A percentile compares a stretch with the other conserved stretches of the same genome.
These are phyloP conservation scores for Hormiphora californensis DNA, from an alignment of 37 sponge, comb jelly and placozoan species.

Conservation along the genomic window DNA sequence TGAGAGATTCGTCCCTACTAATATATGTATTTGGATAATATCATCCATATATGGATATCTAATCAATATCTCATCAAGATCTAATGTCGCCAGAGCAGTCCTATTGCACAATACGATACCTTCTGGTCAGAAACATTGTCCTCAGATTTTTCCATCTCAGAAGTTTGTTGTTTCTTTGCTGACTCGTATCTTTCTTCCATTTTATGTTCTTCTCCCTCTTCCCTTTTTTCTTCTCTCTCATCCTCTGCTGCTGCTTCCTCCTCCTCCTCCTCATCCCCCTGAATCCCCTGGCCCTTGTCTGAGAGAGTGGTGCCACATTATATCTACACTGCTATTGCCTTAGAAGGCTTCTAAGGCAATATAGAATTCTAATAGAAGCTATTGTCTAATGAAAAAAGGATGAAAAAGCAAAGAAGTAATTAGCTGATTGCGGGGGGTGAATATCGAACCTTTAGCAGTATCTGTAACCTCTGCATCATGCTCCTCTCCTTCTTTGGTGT, in stretches of 20 bases:
- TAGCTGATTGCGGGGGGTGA: too few relatives aligned
- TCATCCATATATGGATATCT: too few relatives aligned
- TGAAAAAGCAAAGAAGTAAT: too few relatives aligned
- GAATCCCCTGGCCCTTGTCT: not conserved
- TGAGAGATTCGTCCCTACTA: too few relatives aligned
- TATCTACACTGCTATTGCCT: too few relatives aligned
- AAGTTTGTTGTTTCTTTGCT: not conserved
- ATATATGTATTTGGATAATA: too few relatives aligned
- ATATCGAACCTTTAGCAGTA: too few relatives aligned
- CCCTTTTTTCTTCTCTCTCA: conserved; percentile 22
- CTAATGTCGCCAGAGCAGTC: not conserved
- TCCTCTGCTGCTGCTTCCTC: conserved; percentile 23
- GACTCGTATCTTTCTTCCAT: not conserved
- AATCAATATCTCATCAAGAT: not conserved
- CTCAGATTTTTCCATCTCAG: not conserved
- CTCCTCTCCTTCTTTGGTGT: conserved; percentile 9
- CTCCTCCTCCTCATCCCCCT: not conserved
- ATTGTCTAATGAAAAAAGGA: too few relatives aligned
- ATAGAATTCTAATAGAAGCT: too few relatives aligned
- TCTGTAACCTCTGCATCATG: not conserved
- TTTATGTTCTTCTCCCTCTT: not conserved
- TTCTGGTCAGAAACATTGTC: not conserved
- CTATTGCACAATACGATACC: not conserved
- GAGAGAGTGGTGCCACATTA: too few relatives aligned
- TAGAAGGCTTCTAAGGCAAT: too few relatives aligned